Base-by-base conservation (phyloP, 2,888 invertebrate species). In the Scaptomyza parva region DNA sequence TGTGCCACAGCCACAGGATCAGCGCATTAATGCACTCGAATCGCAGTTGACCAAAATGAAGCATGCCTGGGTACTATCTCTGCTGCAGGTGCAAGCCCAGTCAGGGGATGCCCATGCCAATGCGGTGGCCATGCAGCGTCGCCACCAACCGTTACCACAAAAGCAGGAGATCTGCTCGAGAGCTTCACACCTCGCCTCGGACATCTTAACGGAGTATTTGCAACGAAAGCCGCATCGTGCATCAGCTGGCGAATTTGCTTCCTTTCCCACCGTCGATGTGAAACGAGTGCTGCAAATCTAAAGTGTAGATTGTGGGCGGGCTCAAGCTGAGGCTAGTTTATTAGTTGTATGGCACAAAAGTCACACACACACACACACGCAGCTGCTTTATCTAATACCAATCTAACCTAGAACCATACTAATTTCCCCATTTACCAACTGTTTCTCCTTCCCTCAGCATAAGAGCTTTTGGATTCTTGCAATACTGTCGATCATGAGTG, bases 21-120 rank as follows among this genome's bases (percentile, higher is more conserved):
- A 90, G 43, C 92, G 92, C 37, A 91, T 94, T 44, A 92, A 92
- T 52, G 92, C 92, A 43, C 81, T 94, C 55, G 93, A 93, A 61
- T 92, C 92, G 50, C 93, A 94, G 82, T 91, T 93, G 37, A 91
- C 92, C 20, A 91, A 91, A 70, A 90, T 93, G 76, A 93, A 93
- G 89, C 92, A 93, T 76, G 90, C 91, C 53, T 92, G 92, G 90
- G 89, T 90, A 17, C 76, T 92, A 54, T 92, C 92, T 2, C 76
- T 92, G 60, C 78, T 91, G 43, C 90, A 91, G 64, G 70, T 85
- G 52, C 79, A 76, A 47, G 74, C 76, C 12, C 69, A 76, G 9
- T 66, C 63, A 5, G n/a, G 33, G 9, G 44, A 37, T 4, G n/a
- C 71, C 66, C 65, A 74, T 67, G 22, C 86, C n/a, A 61, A 83